Evolutionary conservation across 2,888 invertebrate species (phyloP), one percentile per base, ranked within the genome.

Genomic region (Leptopilina myrica): DNA sequence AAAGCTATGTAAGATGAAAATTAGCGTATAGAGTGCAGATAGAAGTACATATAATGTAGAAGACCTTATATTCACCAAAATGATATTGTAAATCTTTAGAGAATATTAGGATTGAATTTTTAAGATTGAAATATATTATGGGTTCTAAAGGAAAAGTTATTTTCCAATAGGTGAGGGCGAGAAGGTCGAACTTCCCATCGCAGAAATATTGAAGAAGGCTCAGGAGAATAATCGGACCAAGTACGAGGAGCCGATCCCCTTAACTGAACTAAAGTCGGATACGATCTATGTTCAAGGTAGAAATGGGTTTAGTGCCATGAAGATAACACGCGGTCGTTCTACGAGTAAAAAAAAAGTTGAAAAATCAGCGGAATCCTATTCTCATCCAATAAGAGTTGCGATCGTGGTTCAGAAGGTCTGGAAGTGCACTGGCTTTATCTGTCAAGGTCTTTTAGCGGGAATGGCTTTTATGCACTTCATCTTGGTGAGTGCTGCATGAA

Each of bases 391-490:
- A 83, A 87, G 86, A 79, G 82, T 90, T n/a, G 91, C 92, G n/a
- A 89, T 91, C 62, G 79, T 84, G 14, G 84, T 87, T 43, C 91
- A 92, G 79, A 87, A 87, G 78, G 82, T 88, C 26, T 91, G 90
- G 87, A 87, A 84, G 76, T 85, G 86, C 56, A 81, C 84, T 7
- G 90, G 90, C 11, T 85, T 90, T 11, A 84, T 91, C 79, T 89
- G 86, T 84, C 91, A 92, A 81, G 92, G 92, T 8, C 84, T 92
- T 56, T 81, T 92, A 11, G 91, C 88, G 46, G 92, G 92, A 75
- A 90, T 92, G 85, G 89, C 91, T 12, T 78, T 92, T 15, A 83
- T 90, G 86, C 92, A 92, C 77, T 86, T 91, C 40, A 85, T 91
- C 77, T 83, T 90, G 83, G 92, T 90, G 78, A 84, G 86, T 81